Percentiles rank a stretch among this genome's conserved stretches.
These are phyloP conservation scores for Drosophila vallismaia DNA, from an alignment of 2,888 invertebrate species.

Conservation along the genomic window DNA sequence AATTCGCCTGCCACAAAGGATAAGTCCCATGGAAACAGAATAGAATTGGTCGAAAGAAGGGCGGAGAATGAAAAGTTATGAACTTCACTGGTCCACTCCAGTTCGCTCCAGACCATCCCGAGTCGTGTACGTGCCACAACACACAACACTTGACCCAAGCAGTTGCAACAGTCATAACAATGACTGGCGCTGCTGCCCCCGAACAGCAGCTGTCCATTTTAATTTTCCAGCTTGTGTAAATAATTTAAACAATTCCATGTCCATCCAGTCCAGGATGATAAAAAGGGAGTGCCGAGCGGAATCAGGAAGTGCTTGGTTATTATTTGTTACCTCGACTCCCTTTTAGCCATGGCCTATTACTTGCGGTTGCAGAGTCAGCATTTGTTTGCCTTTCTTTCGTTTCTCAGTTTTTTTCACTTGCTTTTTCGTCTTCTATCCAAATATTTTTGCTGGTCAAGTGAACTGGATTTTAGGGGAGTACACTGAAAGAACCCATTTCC, in stretches of 20 bases:
- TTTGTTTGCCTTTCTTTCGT: slow-evolving; percentile 37
- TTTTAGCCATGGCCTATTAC: slow-evolving; percentile 40
- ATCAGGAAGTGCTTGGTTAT: slow-evolving; percentile 43
- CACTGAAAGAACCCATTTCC: slow-evolving; percentile 5
- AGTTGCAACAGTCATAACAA: slow-evolving; percentile 62
- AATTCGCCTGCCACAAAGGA: slow-evolving; percentile 45
- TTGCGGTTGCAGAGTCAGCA: slow-evolving; percentile 45
- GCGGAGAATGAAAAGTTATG: slow-evolving; percentile 52
- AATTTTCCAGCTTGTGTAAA: slow-evolving; percentile 59
- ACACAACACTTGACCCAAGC: slow-evolving; percentile 63
- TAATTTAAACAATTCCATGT: slow-evolving; percentile 63
- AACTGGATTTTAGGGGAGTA: slow-evolving; percentile 9
- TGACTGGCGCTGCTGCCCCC: slow-evolving; percentile 43
- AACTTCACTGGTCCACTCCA: slow-evolving; percentile 43
- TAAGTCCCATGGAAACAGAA: slow-evolving; percentile 22
- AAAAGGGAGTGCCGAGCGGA: slow-evolving; percentile 12
- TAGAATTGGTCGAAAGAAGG: slow-evolving; percentile 7
- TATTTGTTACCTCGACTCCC: slow-evolving; percentile 41
- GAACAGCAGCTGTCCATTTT: slow-evolving; percentile 62
- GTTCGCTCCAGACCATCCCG: slow-evolving; percentile 1
- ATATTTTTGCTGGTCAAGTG: slow-evolving; percentile 48
- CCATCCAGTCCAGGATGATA: slow-evolving; percentile 17
- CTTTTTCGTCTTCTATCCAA: slow-evolving; percentile 32
- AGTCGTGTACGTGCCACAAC: slow-evolving; percentile 45
- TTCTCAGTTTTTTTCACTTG: slow-evolving; percentile 3